These are phyloP conservation scores for Caloenas nicobarica DNA, from an alignment of 2,113 vertebrate species.

Conservation along the genomic window DNA sequence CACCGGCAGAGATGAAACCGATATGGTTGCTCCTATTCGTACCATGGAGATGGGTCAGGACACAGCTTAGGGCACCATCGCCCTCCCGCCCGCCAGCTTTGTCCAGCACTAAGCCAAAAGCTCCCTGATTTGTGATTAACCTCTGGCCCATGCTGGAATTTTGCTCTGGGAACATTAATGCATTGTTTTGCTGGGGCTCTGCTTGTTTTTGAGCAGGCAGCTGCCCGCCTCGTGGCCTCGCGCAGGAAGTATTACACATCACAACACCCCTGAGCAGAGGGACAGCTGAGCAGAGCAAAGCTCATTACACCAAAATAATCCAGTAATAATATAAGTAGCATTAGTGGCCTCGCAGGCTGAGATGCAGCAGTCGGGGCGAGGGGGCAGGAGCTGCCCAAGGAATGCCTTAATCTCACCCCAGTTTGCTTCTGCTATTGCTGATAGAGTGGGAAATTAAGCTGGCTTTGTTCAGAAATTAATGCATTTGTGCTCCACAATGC, in stretches of 20 bases:
- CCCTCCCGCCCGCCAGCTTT: not conserved
- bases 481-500: not conserved
- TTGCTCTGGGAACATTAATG: not conserved
- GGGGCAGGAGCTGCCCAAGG: conserved; percentile 12
- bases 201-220: conserved; percentile 4
- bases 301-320: conserved; percentile 70
- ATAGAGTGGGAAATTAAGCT: not conserved
- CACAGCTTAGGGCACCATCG: not conserved
- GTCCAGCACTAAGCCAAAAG: not conserved
- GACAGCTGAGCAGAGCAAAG: conserved; percentile 58
- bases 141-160: conserved; percentile 30
- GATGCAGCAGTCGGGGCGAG: not conserved
- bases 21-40: not conserved
- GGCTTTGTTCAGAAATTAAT: not conserved
- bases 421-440: not conserved
- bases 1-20: not conserved
- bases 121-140: not conserved
- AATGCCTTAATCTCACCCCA: conserved; percentile 33
- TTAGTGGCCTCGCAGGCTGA: not conserved
- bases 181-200: conserved; percentile 31
- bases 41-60: not conserved
- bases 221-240: conserved; percentile 8
- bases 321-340: conserved; percentile 68
- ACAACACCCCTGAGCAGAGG: not conserved
- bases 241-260: conserved; percentile 51